Evolutionary conservation across 2,888 invertebrate genomes (phyloP), one percentile per base, ranked within the genome.

Genomic region (Brenthis daphne): DNA sequence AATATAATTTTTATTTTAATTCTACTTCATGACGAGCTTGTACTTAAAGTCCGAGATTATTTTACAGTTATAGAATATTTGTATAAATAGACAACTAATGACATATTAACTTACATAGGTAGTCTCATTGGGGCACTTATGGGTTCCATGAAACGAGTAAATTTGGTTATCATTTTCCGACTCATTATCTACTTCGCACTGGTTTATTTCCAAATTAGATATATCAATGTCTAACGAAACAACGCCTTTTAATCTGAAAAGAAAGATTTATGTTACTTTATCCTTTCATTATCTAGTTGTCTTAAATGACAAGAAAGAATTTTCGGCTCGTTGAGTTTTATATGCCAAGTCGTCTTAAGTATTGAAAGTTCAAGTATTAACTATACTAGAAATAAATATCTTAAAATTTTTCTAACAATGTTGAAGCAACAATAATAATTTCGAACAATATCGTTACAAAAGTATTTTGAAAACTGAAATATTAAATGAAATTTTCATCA

Each of bases 41-140:
- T 37, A 37, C 1, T 29, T 1, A 8, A 37, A 37, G 37, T 37
- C 37, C 1, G 37, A 6, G 37, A 37, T 37, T 6, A 37, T 37
- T 37, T 37, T 37, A 37, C 37, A 37, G 8, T 6, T 20, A 47
- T 37, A 16, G 12, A 57, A 37, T 57, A 20, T 12, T 12, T 54
- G 16, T 63, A 29, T 61, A 6, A 43, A 24, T 16, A 3, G 8
- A 37, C 1, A n/a, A 12, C 33, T n/a, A 5, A 57, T 37, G n/a
- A 6, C 0, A 16, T 14, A 60, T 37, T 29, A 61, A 90, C 94
- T 94, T 93, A 97, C 97, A 93, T 95, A 94, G 82, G 97, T 97
- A 63, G 96, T 96, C 75, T 94, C 93, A 82, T 95, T 95, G 80
- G 97, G 97, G 85, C 98, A 98, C 91, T 97, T 98, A 88, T 98